phyloP scores from a whole-genome alignment of 2,113 vertebrate genomes.

The Ceratotherium simum region DNA sequence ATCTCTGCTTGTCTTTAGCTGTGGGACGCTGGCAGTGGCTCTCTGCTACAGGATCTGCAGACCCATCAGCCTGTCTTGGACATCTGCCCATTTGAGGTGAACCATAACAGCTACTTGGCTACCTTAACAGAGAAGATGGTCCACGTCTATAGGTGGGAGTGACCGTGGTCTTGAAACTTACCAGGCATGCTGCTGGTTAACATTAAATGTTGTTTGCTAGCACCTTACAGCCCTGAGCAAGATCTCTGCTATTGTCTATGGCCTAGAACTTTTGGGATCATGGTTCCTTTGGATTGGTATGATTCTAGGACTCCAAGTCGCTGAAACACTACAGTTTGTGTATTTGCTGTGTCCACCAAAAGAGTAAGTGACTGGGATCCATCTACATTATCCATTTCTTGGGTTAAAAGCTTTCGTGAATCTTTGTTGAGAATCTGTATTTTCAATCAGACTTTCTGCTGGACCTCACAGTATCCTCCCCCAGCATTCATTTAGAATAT shows the following conservation, averaged over 20 bases:
- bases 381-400: conserved; percentile 21
- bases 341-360: neutral
- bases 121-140: conserved; percentile 95
- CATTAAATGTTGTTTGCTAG: neutral
- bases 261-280: conserved; percentile 16
- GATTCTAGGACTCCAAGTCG: neutral
- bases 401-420: conserved; percentile 1
- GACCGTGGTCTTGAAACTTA: conserved; percentile 66
- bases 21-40: conserved; percentile 94
- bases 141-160: conserved; percentile 96
- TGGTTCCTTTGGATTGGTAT: conserved; percentile 21
- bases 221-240: neutral
- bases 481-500: neutral
- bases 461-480: neutral
- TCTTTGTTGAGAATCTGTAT: conserved; percentile 15
- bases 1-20: conserved; percentile 87
- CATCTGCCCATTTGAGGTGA: conserved; percentile 93
- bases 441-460: conserved; percentile 28
- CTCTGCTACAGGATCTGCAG: conserved; percentile 93
- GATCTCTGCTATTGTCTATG: neutral
- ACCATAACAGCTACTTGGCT: conserved; percentile 91
- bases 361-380: neutral
- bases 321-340: neutral
- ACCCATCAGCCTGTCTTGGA: conserved; percentile 94
- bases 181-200: neutral